Base-by-base conservation (phyloP, 37 sponge, comb jelly and placozoan species). In the Tethya wilhelma region DNA sequence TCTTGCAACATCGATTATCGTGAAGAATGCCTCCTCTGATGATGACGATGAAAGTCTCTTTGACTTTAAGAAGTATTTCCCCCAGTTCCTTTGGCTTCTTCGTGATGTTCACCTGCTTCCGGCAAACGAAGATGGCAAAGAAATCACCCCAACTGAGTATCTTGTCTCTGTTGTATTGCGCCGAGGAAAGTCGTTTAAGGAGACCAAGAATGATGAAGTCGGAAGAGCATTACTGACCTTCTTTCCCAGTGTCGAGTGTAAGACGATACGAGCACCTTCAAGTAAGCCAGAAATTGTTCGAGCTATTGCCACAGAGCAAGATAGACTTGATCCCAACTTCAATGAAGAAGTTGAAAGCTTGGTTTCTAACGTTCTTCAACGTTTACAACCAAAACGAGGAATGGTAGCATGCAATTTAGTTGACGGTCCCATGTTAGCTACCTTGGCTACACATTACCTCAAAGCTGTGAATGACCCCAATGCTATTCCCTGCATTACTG, bases 41-140 rank as follows among this genome's bases (percentile, higher is more conserved):
- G 44, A 0, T 0, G 64, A 63, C 25, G 53, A 64, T 6, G 38
- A 43, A 44, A 69, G 67, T 3, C 4, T 12, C 14, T 1, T 8
- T 56, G 79, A 79, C 38, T 36, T 67, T 49, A 60, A 72, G 20
- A 39, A 71, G 19, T 38, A 73, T 20, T 83, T 83, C 37, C 84
- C 84, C 38, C 17, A 75, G 4, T 83, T 83, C 68, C 75, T 83
- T 1, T 83, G 84, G 84, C 42, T 83, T 39, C 65, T 83, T 12
- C 75, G 84, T n/a, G 83, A 82, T 59, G 64, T 64, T 3, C 9
- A 11, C 17, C 74, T 82, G 1, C 28, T n/a, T n/a, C n/a, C n/a
- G n/a, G n/a, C n/a, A n/a, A n/a, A n/a, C n/a, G n/a, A 38, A 2
- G 28, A 32, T 0, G 28, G 49, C 29, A 64, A 59, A 38, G 83